Base-by-base conservation (phyloP, 2,797 vertebrate species). In the Pseudomugil tenellus region DNA sequence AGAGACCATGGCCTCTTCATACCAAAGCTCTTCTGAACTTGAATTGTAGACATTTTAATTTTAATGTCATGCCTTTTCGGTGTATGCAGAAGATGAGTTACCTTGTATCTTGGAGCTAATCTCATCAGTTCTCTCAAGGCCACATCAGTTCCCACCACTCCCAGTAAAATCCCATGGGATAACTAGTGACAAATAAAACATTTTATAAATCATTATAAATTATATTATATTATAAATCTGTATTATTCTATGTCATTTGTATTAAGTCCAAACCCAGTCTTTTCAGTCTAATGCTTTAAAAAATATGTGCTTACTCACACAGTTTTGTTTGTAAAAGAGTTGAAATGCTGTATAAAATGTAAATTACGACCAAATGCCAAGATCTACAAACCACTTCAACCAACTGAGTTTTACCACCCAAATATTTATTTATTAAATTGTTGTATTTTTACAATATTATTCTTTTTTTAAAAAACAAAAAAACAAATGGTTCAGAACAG, bases 101-200 rank as follows among this genome's bases (percentile, higher is more conserved):
- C 97, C 95, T 97, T 98, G 75, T 99, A 98, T 58, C 95, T 91
- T 29, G 96, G 96, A 2, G 95, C 97, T 71, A 98, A 88, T 83
- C 96, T 97, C 90, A 99, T 94, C 70, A 99, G 80, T 72, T 99
- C 97, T 72, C 92, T 95, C 71, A 99, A 89, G 6, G 98, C 94
- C 4, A 99, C 97, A 19, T 99, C 98, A 7, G 96, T 97, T 74
- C 96, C 98, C 16, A 96, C 96, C 52, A 99, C 97, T 4, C 98
- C 97, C 69, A 99, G 91, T 1, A 99, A 95, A 82, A 99, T 98
- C 59, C 97, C 98, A 3, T 97, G 96, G 74, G 96, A 96, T 63
- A 97, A 61, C 97, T 98, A 72, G 17, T 35, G 14, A 63, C 19
- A 49, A 37, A 54, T 51, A 28, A 52, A 6, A 53, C 9, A 46